These are phyloP conservation scores for Cephalopachus bancanus DNA, from an alignment of 2,797 vertebrate genomes.

Conservation along the genomic window DNA sequence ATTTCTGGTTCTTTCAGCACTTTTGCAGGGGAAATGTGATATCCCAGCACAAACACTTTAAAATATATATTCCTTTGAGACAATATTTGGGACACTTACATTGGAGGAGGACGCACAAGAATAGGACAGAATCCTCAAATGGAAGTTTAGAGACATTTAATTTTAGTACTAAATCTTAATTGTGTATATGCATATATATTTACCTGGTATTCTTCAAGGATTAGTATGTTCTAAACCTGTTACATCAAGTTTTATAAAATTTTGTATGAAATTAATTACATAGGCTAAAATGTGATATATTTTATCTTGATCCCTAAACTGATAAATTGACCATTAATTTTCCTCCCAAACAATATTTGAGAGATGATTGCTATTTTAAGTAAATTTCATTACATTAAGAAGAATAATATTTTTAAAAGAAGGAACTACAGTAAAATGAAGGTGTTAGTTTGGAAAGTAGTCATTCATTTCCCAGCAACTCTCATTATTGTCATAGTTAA, in stretches of 20 bases:
- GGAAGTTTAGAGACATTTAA: background rate
- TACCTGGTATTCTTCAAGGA: background rate
- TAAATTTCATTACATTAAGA: conserved; percentile 47
- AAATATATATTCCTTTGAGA: background rate
- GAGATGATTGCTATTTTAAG: conserved; percentile 4
- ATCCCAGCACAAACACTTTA: background rate
- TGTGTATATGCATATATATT: background rate
- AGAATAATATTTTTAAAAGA: conserved; percentile 50
- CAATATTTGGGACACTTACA: background rate
- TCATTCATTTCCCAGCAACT: conserved; percentile 37
- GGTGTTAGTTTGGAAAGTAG: conserved; percentile 25
- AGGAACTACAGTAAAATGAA: background rate
- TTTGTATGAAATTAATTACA: conserved; percentile 2
- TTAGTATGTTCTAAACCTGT: background rate
- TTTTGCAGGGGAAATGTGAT: background rate
- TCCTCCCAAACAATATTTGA: conserved; percentile 32
- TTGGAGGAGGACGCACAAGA: background rate
- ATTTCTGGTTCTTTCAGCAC: background rate
- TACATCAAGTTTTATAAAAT: background rate
- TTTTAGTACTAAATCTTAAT: conserved; percentile 5
- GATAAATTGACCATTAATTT: conserved; percentile 25
- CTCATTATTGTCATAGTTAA: conserved; percentile 36
- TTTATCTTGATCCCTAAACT: conserved; percentile 45
- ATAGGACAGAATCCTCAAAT: conserved; percentile 14
- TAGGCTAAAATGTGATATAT: conserved; percentile 24